Conservation (phyloP, 2,888 invertebrate species). For the Lacanobia wlatinum region DNA sequence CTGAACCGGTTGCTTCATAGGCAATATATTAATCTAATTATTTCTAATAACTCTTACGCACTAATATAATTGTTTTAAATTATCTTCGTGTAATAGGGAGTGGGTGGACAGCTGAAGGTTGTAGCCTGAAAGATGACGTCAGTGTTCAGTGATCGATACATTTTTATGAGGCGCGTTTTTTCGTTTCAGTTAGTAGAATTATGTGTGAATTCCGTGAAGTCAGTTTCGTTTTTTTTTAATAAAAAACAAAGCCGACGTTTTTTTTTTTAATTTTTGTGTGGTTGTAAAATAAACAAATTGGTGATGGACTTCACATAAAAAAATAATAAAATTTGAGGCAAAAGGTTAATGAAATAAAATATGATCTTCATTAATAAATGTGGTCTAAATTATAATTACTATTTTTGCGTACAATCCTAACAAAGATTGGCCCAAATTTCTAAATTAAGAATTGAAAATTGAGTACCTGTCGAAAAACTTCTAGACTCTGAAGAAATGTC, state of each 20-base stretch:
- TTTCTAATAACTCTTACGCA: conserved; percentile 48
- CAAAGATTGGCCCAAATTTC: too few relatives aligned
- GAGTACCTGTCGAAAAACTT: too few relatives aligned
- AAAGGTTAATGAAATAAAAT: neutral
- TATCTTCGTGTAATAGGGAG: conserved; percentile 32
- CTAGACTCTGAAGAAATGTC: too few relatives aligned
- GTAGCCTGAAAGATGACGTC: conserved; percentile 20
- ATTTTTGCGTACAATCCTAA: too few relatives aligned
- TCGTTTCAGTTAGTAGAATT: neutral
- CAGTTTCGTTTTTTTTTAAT: too few relatives aligned
- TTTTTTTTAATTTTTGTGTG: neutral
- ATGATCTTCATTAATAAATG: too few relatives aligned
- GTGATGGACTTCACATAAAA: neutral
- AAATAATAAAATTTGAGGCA: neutral
- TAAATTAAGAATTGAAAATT: too few relatives aligned
- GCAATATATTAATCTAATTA: conserved; percentile 59
- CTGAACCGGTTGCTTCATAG: conserved; percentile 28
- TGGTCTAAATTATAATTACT: too few relatives aligned
- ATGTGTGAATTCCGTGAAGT: neutral
- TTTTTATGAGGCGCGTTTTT: conserved; percentile 17
- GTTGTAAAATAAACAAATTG: neutral
- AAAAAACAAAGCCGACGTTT: too few relatives aligned
- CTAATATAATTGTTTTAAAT: conserved; percentile 52
- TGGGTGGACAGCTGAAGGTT: conserved; percentile 30
- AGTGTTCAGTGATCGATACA: conserved; percentile 16